Evolutionary conservation across 2,888 invertebrate genomes (phyloP).

Genomic region (Cheilosia urbana): DNA sequence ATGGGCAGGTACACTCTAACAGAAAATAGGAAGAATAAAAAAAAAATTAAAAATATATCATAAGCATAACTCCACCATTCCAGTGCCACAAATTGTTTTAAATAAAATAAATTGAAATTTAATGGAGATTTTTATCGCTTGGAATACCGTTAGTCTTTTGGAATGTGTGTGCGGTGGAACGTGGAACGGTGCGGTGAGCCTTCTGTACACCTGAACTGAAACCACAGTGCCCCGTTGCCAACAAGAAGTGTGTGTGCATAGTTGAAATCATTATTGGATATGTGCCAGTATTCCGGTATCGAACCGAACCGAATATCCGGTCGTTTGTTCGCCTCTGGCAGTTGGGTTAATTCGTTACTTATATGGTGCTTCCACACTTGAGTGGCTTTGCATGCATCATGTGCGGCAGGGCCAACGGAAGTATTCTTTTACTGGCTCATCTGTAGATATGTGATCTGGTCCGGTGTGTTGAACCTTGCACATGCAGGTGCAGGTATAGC

Average conservation of each 20-base stretch:
- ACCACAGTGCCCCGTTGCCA: conserved; percentile 20
- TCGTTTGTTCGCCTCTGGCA: conserved; percentile 50
- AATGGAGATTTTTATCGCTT: conserved; percentile 75
- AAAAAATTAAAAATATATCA: not conserved
- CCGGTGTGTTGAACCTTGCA: conserved; percentile 24
- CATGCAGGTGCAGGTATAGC: not conserved
- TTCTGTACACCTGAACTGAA: conserved; percentile 36
- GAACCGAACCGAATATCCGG: conserved; percentile 60
- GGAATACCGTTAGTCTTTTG: conserved; percentile 66
- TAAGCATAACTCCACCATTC: conserved; percentile 46
- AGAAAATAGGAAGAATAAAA: conserved; percentile 7
- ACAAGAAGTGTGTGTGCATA: conserved; percentile 13
- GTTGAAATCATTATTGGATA: conserved; percentile 59
- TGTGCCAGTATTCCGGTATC: conserved; percentile 60
- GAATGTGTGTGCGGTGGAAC: conserved; percentile 15
- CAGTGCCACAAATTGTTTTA: conserved; percentile 69
- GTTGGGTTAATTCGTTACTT: conserved; percentile 71
- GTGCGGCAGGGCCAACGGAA: conserved; percentile 54
- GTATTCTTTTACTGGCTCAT: conserved; percentile 42
- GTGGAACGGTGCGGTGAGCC: conserved; percentile 3
- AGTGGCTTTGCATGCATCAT: conserved; percentile 63
- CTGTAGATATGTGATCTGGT: conserved; percentile 31
- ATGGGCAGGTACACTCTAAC: conserved; percentile 24
- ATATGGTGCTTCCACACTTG: conserved; percentile 67
- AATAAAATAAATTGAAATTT: conserved; percentile 75